Conservation (phyloP, 2,797 vertebrate species). For the Enoplosus armatus region DNA sequence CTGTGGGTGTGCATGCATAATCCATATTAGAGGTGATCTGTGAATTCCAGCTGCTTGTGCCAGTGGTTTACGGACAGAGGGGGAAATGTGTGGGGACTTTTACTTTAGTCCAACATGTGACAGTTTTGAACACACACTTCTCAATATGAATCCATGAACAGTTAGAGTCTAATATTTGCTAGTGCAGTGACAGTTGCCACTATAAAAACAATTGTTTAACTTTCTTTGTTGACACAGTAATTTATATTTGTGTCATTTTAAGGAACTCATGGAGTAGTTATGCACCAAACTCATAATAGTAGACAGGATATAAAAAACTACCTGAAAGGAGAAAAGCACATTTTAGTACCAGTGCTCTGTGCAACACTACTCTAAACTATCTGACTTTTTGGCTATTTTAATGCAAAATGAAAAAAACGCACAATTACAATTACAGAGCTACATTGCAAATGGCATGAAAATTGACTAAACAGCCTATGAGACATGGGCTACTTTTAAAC, state of each 20-base stretch:
- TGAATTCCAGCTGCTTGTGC: slow-evolving; percentile 14
- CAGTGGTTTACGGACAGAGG: background rate
- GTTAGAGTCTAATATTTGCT: background rate
- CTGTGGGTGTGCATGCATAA: slow-evolving; percentile 21
- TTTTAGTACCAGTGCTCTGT: background rate
- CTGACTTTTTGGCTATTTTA: background rate
- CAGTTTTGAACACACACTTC: slow-evolving; percentile 19
- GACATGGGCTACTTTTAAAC: background rate
- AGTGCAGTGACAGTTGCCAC: background rate
- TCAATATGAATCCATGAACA: background rate
- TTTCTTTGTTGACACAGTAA: background rate
- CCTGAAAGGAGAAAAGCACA: background rate
- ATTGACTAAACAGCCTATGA: background rate
- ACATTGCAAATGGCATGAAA: background rate
- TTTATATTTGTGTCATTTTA: too few relatives aligned
- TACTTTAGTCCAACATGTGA: background rate
- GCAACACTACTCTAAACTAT: background rate
- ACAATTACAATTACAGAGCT: too few relatives aligned
- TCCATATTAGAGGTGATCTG: slow-evolving; percentile 17
- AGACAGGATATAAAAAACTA: background rate
- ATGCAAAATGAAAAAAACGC: background rate
- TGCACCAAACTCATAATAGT: background rate
- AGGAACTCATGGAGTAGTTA: too few relatives aligned
- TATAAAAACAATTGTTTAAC: background rate
- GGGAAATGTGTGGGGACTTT: background rate